Percentiles rank a stretch among this genome's conserved stretches.
phyloP scores from a whole-genome alignment of 2,797 vertebrate genomes.

The Sebastes cheni region DNA sequence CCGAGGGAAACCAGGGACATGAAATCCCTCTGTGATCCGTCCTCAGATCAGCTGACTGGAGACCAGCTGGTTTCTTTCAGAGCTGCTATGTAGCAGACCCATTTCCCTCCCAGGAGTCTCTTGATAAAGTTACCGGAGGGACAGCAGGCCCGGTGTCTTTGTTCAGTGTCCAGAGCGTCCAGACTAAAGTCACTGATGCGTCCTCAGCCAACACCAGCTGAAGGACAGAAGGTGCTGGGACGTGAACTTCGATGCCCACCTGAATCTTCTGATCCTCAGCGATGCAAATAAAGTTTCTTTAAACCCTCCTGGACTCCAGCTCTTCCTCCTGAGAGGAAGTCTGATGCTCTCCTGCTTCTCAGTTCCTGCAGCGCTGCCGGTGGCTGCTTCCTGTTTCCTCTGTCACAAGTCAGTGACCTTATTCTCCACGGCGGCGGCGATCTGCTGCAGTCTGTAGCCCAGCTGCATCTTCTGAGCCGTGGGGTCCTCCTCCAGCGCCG shows the following conservation, averaged over 20 bases:
- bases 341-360: not conserved
- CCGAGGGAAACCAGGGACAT: conserved; percentile 3
- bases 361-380: conserved; percentile 1
- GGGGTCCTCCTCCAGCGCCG: conserved; percentile 95
- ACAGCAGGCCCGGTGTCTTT: not conserved
- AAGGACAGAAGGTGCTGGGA: conserved; percentile 7
- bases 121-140: not conserved
- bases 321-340: not conserved
- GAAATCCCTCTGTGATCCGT: not conserved
- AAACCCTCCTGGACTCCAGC: not conserved
- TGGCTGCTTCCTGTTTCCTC: not conserved
- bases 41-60: not conserved
- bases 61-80: not conserved
- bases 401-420: conserved; percentile 98
- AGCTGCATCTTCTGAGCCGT: conserved; percentile 99
- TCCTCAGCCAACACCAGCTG: not conserved
- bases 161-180: not conserved
- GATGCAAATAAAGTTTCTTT: not conserved
- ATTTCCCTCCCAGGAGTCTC: not conserved
- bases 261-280: not conserved
- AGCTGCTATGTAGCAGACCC: not conserved
- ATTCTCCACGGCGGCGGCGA: conserved; percentile 97
- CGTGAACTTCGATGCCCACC: not conserved
- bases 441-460: conserved; percentile 96
- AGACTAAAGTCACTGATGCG: not conserved